phyloP scores from a whole-genome alignment of 2,113 vertebrate species.

The Lepisosteus osseus region DNA sequence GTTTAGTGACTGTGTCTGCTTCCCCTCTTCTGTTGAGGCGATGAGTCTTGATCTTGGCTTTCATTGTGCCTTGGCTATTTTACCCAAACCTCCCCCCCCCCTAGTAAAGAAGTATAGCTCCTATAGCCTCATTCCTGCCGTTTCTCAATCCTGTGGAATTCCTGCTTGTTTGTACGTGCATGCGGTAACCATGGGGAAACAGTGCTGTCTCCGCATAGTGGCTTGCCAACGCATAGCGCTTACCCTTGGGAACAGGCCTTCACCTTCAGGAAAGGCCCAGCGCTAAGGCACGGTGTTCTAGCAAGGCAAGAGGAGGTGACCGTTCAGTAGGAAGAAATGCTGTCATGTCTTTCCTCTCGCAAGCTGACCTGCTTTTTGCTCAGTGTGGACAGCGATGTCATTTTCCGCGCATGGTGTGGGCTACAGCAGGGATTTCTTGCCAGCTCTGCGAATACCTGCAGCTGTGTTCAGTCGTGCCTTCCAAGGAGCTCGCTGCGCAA shows the following conservation, averaged over 20 bases:
- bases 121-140: neutral
- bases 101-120: too few relatives aligned
- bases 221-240: neutral
- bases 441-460: too few relatives aligned
- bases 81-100: too few relatives aligned
- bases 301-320: neutral
- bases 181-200: neutral
- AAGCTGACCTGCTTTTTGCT: slow-evolving; percentile 33
- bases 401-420: slow-evolving; percentile 29
- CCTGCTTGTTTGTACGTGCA: neutral
- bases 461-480: too few relatives aligned
- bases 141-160: neutral
- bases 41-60: too few relatives aligned
- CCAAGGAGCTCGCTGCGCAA: too few relatives aligned
- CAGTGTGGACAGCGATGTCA: slow-evolving; percentile 7
- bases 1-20: too few relatives aligned
- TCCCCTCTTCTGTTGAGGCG: too few relatives aligned
- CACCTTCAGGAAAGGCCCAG: neutral
- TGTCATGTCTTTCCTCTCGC: slow-evolving; percentile 4
- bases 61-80: too few relatives aligned
- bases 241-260: neutral
- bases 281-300: neutral
- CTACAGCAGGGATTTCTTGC: neutral
- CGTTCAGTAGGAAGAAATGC: neutral
- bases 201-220: neutral